Conservation (phyloP, 1,140 invertebrate species). For the Penaeus indicus region DNA sequence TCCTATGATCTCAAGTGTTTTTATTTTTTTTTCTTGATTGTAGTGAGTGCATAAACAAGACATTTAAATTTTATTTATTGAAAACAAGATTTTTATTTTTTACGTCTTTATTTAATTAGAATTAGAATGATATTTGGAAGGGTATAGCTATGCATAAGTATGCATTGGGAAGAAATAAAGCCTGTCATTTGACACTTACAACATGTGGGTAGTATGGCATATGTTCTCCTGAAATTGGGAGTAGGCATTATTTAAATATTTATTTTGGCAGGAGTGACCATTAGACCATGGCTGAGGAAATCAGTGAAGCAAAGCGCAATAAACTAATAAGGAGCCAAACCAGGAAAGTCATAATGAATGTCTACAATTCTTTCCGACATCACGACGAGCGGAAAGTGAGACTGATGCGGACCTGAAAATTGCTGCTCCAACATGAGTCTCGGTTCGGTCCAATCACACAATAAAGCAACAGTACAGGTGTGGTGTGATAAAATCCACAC, state of each 20-base stretch:
- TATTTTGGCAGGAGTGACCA: conserved; percentile 17
- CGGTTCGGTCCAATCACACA: conserved; percentile 6
- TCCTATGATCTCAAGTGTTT: too few species aligned
- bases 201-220: too few species aligned
- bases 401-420: conserved; percentile 16
- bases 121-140: too few species aligned
- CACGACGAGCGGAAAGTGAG: conserved; percentile 36
- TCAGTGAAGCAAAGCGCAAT: not conserved
- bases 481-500: not conserved
- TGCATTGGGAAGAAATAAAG: too few species aligned
- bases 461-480: conserved; percentile 32
- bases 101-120: too few species aligned
- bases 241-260: not conserved
- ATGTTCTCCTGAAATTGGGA: too few species aligned
- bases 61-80: too few species aligned
- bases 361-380: conserved; percentile 30
- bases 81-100: too few species aligned
- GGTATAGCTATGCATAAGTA: too few species aligned
- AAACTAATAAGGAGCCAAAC: conserved; percentile 31
- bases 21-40: too few species aligned
- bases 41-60: too few species aligned
- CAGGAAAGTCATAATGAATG: conserved; percentile 40
- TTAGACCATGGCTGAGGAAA: conserved; percentile 6
- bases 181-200: too few species aligned
- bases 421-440: conserved; percentile 33